Evolutionary conservation across 2,797 vertebrate genomes (phyloP).

Genomic region (Poeciliopsis paucimaculata): DNA sequence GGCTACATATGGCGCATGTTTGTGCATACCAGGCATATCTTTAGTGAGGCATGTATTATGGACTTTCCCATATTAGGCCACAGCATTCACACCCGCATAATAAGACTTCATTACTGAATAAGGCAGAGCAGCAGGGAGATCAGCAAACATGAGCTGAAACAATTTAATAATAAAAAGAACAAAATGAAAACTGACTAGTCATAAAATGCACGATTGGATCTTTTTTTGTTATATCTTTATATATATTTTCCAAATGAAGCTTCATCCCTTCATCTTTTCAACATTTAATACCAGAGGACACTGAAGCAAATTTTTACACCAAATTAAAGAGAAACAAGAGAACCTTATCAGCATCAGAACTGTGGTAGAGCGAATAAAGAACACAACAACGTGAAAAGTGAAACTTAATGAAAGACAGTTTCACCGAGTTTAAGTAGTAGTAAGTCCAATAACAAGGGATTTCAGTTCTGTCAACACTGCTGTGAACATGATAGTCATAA

Average conservation of each 20-base stretch:
- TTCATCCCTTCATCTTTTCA: not conserved
- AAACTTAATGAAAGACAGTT: not conserved
- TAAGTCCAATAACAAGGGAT: not conserved
- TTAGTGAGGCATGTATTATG: not conserved
- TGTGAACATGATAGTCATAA: not conserved
- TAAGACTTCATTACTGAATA: not conserved
- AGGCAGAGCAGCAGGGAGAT: not conserved
- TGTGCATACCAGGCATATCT: slow-evolving; percentile 49
- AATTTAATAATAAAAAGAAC: not conserved
- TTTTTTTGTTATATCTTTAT: not conserved
- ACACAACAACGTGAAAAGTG: not conserved
- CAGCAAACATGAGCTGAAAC: not conserved
- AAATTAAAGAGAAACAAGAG: not conserved
- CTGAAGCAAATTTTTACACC: not conserved
- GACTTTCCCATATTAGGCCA: slow-evolving; percentile 11
- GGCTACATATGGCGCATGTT: not conserved
- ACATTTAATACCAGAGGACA: not conserved
- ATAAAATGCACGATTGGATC: not conserved
- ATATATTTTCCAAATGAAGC: not conserved
- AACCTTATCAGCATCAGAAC: not conserved
- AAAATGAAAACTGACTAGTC: not conserved
- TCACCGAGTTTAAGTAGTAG: too few species aligned
- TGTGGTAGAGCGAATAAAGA: not conserved
- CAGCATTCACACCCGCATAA: not conserved
- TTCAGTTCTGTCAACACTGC: not conserved